Conservation (phyloP, 2,888 invertebrate genomes). For the Arctia plantaginis region DNA sequence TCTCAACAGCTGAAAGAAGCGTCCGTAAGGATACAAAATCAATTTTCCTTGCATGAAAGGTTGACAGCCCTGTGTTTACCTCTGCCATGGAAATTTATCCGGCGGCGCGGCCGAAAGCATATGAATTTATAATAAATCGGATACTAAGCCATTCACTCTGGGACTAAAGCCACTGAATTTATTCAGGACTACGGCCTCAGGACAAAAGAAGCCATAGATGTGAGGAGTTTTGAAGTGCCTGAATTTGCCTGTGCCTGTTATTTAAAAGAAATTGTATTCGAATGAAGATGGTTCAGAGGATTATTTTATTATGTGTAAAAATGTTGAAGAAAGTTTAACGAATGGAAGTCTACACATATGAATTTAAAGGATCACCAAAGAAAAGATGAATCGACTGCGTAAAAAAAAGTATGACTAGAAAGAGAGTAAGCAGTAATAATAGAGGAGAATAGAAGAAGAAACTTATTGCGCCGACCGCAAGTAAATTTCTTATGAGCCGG, state of each 20-base stretch:
- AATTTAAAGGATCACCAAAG: background rate
- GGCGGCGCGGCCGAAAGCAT: slow-evolving; percentile 47
- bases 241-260: no score
- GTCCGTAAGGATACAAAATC: slow-evolving; percentile 5
- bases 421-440: no score
- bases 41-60: slow-evolving; percentile 9
- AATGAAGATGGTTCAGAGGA: background rate
- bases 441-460: no score
- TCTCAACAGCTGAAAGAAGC: background rate
- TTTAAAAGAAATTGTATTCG: background rate
- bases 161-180: slow-evolving; percentile 52
- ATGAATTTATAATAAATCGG: slow-evolving; percentile 70
- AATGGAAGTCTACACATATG: background rate
- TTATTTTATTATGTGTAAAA: background rate
- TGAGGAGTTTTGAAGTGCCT: slow-evolving; percentile 30
- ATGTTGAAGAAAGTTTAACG: background rate
- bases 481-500: no score
- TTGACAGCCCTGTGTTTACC: slow-evolving; percentile 23
- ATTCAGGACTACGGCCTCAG: slow-evolving; percentile 55
- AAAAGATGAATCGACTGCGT: background rate
- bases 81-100: slow-evolving; percentile 20
- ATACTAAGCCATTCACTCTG: slow-evolving; percentile 55
- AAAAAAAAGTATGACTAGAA: no score
- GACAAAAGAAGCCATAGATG: slow-evolving; percentile 31
- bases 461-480: no score